Percentiles rank a stretch among this genome's conserved stretches.
Evolutionary conservation across 30 jellyfish, hydroid and myxozoan genomes (phyloP).

Genomic region (Nemopilema nomurai): DNA sequence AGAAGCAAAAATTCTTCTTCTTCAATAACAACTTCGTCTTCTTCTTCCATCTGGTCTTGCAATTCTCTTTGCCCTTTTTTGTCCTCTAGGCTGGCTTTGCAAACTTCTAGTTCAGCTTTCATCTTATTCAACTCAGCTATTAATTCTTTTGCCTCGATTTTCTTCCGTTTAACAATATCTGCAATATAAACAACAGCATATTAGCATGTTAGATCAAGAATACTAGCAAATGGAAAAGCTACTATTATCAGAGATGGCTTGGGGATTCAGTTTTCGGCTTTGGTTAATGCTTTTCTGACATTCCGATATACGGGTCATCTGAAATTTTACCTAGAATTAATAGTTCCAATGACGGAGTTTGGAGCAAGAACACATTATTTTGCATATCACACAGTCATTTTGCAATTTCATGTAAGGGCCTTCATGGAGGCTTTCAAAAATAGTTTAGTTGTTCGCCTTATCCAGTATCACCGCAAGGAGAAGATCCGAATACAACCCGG

Average conservation of each 20-base stretch:
- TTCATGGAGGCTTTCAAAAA: too few relatives aligned
- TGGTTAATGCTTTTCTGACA: too few relatives aligned
- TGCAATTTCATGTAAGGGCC: too few relatives aligned
- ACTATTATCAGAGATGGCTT: background rate
- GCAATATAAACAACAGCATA: slow-evolving; percentile 1
- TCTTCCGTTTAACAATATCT: slow-evolving; percentile 69
- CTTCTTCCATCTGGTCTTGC: slow-evolving; percentile 25
- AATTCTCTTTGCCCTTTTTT: slow-evolving; percentile 9
- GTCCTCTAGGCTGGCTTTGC: slow-evolving; percentile 50
- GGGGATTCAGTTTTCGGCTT: too few relatives aligned
- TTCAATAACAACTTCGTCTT: slow-evolving; percentile 56
- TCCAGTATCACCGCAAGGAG: too few relatives aligned
- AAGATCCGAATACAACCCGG: too few relatives aligned
- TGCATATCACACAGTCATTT: too few relatives aligned
- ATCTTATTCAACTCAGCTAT: slow-evolving; percentile 42
- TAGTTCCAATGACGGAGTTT: too few relatives aligned
- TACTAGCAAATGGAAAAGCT: background rate
- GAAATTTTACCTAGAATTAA: too few relatives aligned
- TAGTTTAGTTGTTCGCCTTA: too few relatives aligned
- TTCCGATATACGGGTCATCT: too few relatives aligned
- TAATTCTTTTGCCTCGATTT: slow-evolving; percentile 60
- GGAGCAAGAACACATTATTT: too few relatives aligned
- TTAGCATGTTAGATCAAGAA: background rate
- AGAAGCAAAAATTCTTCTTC: slow-evolving; percentile 72
- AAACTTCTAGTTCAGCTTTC: slow-evolving; percentile 61